Evolutionary conservation across 2,888 invertebrate genomes (phyloP).

Genomic region (Cephus spinipes): DNA sequence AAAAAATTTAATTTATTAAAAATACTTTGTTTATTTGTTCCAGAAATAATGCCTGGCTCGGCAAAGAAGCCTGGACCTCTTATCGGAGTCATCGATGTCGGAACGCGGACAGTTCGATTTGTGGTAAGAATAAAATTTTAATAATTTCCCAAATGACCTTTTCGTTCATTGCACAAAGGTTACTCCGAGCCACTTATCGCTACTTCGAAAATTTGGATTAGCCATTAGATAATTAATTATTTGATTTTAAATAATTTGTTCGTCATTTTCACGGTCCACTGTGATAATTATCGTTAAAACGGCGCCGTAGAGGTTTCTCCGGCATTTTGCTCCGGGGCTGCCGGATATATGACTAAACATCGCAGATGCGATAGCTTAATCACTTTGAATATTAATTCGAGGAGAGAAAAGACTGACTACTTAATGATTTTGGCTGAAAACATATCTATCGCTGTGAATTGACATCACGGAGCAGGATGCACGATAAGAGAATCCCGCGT

Average conservation of each 20-base stretch:
- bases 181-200: neutral
- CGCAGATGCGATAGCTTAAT: neutral
- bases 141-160: neutral
- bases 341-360: neutral
- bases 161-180: neutral
- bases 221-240: neutral
- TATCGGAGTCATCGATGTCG: slow-evolving; percentile 94
- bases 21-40: slow-evolving; percentile 22
- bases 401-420: neutral
- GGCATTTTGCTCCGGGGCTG: neutral
- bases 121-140: slow-evolving; percentile 71
- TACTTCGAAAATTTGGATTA: neutral
- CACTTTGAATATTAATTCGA: neutral
- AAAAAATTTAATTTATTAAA: neutral
- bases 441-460: neutral
- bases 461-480: neutral
- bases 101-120: slow-evolving; percentile 92
- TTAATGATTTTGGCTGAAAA: neutral
- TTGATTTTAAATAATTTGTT: neutral
- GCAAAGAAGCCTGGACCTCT: slow-evolving; percentile 67
- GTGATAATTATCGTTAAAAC: neutral
- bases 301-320: neutral
- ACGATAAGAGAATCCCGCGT: neutral
- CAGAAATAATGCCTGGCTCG: slow-evolving; percentile 48
- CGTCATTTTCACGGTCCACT: too few relatives aligned